A percentile compares a stretch with the other conserved stretches of the same genome.
phyloP scores from a whole-genome alignment of 2,888 invertebrate genomes.

The Synergus umbraculus region DNA sequence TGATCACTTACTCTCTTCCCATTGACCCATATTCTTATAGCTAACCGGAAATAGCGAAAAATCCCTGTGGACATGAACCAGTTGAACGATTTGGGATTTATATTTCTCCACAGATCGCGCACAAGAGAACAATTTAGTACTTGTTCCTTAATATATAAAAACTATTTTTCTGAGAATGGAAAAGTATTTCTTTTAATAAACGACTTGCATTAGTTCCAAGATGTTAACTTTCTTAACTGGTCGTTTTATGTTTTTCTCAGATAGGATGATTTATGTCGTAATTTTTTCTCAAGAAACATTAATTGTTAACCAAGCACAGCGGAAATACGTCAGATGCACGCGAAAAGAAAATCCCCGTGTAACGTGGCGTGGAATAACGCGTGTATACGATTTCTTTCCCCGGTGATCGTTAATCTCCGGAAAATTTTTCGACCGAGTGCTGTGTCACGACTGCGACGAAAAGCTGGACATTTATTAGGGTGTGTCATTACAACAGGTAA shows the following conservation, averaged over 20 bases:
- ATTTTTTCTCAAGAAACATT: conserved; percentile 68
- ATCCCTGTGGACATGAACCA: too few species aligned
- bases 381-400: conserved; percentile 51
- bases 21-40: too few species aligned
- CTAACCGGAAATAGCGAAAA: too few species aligned
- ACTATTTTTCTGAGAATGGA: too few species aligned
- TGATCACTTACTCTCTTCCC: neutral
- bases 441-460: conserved; percentile 58
- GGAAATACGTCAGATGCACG: conserved; percentile 73
- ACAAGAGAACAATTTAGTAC: too few species aligned
- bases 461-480: conserved; percentile 49
- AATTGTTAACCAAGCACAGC: conserved; percentile 71
- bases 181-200: neutral
- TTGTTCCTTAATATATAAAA: too few species aligned
- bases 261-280: conserved; percentile 68
- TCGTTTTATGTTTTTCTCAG: conserved; percentile 44
- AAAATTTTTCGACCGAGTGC: conserved; percentile 67
- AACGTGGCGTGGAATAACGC: conserved; percentile 52
- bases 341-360: conserved; percentile 63
- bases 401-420: conserved; percentile 69
- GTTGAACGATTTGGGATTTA: too few species aligned
- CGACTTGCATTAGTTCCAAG: neutral
- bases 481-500: conserved; percentile 33
- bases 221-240: neutral
- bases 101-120: too few species aligned